These are phyloP conservation scores for Melanerpes formicivorus DNA, from an alignment of 2,113 vertebrate species.

Conservation along the genomic window DNA sequence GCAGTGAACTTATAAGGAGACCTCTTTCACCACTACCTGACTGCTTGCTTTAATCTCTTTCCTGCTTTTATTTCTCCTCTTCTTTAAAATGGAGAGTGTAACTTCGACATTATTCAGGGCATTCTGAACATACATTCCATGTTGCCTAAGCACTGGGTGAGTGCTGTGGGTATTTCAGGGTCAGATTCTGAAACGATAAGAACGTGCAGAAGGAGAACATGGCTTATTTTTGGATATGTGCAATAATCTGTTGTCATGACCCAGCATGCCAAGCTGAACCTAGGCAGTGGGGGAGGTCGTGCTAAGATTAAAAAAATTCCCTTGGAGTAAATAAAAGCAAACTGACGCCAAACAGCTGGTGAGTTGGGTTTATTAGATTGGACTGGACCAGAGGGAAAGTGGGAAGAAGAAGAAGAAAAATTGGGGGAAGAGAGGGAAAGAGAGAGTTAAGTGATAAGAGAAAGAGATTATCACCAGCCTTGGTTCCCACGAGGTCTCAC, in stretches of 20 bases:
- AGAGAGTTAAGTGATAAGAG: too few relatives aligned
- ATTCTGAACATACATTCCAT: background rate
- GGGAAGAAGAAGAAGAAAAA: too few relatives aligned
- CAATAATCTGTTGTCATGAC: background rate
- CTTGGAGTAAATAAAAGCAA: too few relatives aligned
- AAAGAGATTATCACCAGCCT: too few relatives aligned
- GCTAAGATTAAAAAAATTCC: too few relatives aligned
- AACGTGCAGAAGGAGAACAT: accelerated
- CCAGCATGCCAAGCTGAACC: too few relatives aligned
- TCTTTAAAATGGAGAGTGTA: background rate
- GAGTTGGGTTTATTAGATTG: too few relatives aligned
- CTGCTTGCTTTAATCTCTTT: background rate
- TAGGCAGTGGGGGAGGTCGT: too few relatives aligned
- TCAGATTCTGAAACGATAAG: background rate
- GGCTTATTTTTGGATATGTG: background rate
- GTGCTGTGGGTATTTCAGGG: background rate
- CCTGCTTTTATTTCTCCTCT: background rate
- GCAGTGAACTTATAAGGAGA: background rate
- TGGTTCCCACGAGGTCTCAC: too few relatives aligned
- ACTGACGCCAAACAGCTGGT: too few relatives aligned
- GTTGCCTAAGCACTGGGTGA: background rate
- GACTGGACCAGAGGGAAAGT: too few relatives aligned
- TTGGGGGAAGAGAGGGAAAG: too few relatives aligned
- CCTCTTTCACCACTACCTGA: background rate
- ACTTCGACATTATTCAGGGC: slow-evolving; percentile 25